phyloP scores from a whole-genome alignment of 2,113 vertebrate genomes.

The Isichthys henryi region DNA sequence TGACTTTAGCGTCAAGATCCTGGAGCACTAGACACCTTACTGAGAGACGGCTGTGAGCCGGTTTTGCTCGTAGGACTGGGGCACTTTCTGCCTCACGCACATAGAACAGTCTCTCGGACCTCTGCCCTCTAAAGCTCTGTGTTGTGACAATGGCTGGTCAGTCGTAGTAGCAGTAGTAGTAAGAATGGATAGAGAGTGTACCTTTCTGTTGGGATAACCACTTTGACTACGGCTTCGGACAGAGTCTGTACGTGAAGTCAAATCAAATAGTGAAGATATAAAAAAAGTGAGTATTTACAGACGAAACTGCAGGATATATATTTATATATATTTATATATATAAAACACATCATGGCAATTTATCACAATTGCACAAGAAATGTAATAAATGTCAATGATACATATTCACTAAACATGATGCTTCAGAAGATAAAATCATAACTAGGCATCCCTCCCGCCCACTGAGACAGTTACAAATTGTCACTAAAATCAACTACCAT shows the following conservation, averaged over 20 bases:
- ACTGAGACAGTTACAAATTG: conserved; percentile 6
- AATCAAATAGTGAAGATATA: conserved; percentile 66
- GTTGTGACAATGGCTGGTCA: conserved; percentile 51
- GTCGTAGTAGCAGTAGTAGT: conserved; percentile 51
- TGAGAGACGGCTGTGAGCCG: background rate
- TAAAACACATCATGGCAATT: conserved; percentile 39
- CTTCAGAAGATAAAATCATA: conserved; percentile 13
- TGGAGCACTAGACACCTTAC: background rate
- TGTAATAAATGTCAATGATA: background rate
- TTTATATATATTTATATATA: background rate
- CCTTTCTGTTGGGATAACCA: conserved; percentile 76
- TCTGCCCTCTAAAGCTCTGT: conserved; percentile 38
- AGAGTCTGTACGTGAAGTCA: conserved; percentile 75
- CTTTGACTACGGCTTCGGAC: conserved; percentile 75
- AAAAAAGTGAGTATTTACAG: conserved; percentile 61
- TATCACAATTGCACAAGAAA: conserved; percentile 16
- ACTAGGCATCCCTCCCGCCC: background rate
- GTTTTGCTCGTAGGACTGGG: conserved; percentile 29
- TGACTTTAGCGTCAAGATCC: background rate
- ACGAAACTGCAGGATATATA: conserved; percentile 60
- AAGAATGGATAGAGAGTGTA: conserved; percentile 61
- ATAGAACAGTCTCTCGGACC: conserved; percentile 27
- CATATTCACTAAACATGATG: background rate
- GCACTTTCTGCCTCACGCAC: conserved; percentile 26
- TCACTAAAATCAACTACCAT: background rate